Percentiles rank a stretch among this genome's conserved stretches.
Evolutionary conservation across 1,140 invertebrate genomes (phyloP).

Genomic region (Diplogasteroides magnus): DNA sequence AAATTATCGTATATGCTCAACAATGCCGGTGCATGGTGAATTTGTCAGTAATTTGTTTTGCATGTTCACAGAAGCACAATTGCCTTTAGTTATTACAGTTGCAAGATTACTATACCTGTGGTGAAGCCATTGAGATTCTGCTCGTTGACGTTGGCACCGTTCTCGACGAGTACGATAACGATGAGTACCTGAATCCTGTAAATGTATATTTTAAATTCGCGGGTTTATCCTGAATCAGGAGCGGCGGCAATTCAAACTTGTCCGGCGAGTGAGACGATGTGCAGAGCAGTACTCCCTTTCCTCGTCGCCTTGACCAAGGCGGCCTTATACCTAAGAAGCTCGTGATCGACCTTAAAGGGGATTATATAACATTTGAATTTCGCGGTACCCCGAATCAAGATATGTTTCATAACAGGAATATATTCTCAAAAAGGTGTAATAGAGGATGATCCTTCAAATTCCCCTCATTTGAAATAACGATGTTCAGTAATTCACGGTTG

Average conservation of each 20-base stretch:
- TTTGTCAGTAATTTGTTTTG: too few relatives aligned
- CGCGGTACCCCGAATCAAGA: too few relatives aligned
- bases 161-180: constrained; percentile 85
- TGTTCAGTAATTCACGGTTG: too few relatives aligned
- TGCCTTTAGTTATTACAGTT: too few relatives aligned
- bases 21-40: too few relatives aligned
- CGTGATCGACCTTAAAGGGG: constrained; percentile 70
- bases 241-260: constrained; percentile 61
- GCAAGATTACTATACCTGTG: too few relatives aligned
- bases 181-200: constrained; percentile 69
- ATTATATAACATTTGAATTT: not conserved
- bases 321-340: constrained; percentile 86
- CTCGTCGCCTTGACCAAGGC: constrained; percentile 94
- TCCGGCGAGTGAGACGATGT: constrained; percentile 94
- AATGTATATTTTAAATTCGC: not conserved
- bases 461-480: too few relatives aligned
- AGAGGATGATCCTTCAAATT: too few relatives aligned
- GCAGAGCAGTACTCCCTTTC: constrained; percentile 96
- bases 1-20: too few relatives aligned
- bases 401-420: too few relatives aligned
- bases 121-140: constrained; percentile 99
- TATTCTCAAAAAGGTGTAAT: too few relatives aligned
- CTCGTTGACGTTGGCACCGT: constrained; percentile 91
- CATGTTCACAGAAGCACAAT: too few relatives aligned
- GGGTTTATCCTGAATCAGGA: not conserved